Conservation (phyloP, 2,797 vertebrate species). For the Catamblyrhynchus diadema region DNA sequence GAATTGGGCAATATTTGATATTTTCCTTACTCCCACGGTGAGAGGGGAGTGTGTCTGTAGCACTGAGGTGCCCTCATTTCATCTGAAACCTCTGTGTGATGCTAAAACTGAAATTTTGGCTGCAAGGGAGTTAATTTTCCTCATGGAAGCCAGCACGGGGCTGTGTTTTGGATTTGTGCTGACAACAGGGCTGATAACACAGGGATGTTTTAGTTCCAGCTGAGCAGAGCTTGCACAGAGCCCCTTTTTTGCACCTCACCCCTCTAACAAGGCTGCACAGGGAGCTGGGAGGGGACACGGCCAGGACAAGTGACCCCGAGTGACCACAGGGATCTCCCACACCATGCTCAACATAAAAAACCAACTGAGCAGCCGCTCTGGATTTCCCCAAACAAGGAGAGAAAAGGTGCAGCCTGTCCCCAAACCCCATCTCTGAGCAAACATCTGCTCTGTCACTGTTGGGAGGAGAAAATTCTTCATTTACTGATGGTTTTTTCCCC, state of each 20-base stretch:
- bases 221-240: neutral
- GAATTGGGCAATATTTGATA: neutral
- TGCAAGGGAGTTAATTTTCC: neutral
- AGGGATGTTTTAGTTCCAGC: neutral
- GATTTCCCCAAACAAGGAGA: neutral
- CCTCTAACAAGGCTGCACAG: accelerated
- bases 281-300: neutral
- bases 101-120: neutral
- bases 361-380: neutral
- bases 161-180: neutral
- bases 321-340: neutral
- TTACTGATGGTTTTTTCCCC: accelerated
- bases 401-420: neutral
- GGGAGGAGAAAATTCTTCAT: neutral
- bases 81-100: neutral
- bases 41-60: neutral
- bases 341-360: neutral
- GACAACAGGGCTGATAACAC: neutral
- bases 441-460: accelerated
- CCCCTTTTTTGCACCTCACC: neutral
- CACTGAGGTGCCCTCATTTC: accelerated
- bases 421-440: neutral
- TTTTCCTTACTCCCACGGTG: neutral
- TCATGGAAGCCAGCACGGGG: neutral
- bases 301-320: neutral